Evolutionary conservation across 1,140 invertebrate species (phyloP), one percentile per base, ranked within the genome.

Genomic region (Micrasema longulum): DNA sequence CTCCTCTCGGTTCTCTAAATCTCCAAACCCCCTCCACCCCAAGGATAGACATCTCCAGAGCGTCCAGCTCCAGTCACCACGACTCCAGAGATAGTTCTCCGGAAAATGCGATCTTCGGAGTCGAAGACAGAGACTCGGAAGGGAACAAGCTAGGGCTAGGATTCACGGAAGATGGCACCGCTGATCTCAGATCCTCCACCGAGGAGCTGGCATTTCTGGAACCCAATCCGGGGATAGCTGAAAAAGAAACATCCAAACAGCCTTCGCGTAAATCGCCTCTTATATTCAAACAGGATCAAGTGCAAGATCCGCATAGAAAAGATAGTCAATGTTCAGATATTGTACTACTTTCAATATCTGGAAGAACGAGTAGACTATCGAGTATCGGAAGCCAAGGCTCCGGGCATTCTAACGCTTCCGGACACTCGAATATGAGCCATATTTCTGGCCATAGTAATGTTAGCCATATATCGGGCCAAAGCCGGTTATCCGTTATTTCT

Each of bases 11-110:
- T 5, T 71, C 74, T 23, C 75, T 77, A n/a, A 77, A 69, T 26
- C 77, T 91, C 60, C 89, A 88, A 73, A 89, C 90, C 52, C 90
- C 92, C 11, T 88, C 88, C 64, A 92, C 93, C 41, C 94, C 93
- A 1, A 88, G 93, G 74, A 95, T 95, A 76, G 93, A 95, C 82
- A 93, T 95, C 77, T 95, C 93, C 65, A 87, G 93, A 53, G 93
- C 94, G 2, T 94, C 92, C 76, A 94, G 92, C 80, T 93, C 92
- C 26, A 94, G 92, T 20, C 93, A 93, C 76, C 93, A 94, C 78
- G 91, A 94, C 80, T 94, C 92, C 75, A 88, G 91, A 53, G 92
- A 93, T 76, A 92, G 91, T 72, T 92, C 91, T 22, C 93, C 93
- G 0, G 92, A 94, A 78, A 87, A 90, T 75, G 92, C 93, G 75